phyloP scores from a whole-genome alignment of 2,888 invertebrate species.

The Cephus nigrinus region DNA sequence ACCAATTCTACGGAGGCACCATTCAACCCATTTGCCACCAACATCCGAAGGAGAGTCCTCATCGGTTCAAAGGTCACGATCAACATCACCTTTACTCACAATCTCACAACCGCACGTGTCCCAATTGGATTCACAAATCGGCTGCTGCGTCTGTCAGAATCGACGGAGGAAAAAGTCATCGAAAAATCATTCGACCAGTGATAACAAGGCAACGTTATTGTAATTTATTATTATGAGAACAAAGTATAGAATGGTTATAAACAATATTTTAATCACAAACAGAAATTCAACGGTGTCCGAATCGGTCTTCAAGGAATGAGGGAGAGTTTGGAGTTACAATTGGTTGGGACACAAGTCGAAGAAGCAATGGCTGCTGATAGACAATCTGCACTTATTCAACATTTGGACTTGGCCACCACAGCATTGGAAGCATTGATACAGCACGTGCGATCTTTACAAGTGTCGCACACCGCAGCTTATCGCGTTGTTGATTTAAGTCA shows the following conservation, averaged over 20 bases:
- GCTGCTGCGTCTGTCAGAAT: slow-evolving; percentile 19
- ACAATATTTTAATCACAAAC: not conserved
- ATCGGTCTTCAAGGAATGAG: slow-evolving; percentile 24
- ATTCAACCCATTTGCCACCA: slow-evolving; percentile 21
- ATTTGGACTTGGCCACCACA: slow-evolving; percentile 34
- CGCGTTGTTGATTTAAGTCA: slow-evolving; percentile 36
- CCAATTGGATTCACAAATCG: slow-evolving; percentile 3
- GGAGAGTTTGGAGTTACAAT: slow-evolving; percentile 33
- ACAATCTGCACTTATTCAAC: slow-evolving; percentile 34
- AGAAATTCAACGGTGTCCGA: slow-evolving; percentile 7
- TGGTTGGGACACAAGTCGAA: slow-evolving; percentile 40
- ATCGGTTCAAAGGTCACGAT: slow-evolving; percentile 26
- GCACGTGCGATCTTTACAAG: slow-evolving; percentile 37
- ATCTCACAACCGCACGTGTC: not conserved
- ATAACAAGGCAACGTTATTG: slow-evolving; percentile 16
- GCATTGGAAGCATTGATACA: slow-evolving; percentile 38
- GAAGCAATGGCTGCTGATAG: slow-evolving; percentile 39
- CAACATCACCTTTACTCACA: slow-evolving; percentile 25
- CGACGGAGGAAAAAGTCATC: slow-evolving; percentile 22
- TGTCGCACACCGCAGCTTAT: slow-evolving; percentile 35
- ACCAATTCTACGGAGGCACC: slow-evolving; percentile 28
- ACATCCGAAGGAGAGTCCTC: slow-evolving; percentile 36
- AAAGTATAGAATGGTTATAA: not conserved
- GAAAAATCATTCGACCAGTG: slow-evolving; percentile 15
- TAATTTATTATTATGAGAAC: not conserved